phyloP scores from a whole-genome alignment of 35 echinoderm and acorn worm species.

The Ophioderma brevispina region DNA sequence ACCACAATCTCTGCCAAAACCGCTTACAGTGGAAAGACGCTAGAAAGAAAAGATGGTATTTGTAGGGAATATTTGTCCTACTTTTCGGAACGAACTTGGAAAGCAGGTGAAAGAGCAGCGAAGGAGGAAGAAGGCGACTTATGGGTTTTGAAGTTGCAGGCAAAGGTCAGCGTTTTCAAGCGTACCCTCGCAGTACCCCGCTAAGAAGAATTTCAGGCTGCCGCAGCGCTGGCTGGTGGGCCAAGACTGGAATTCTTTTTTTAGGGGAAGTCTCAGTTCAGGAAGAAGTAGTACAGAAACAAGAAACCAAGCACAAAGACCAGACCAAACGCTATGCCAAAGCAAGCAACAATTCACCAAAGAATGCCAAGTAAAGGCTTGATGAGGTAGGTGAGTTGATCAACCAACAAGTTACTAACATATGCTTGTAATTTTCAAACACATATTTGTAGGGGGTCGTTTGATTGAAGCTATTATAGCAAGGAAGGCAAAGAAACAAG shows the following conservation, averaged over 20 bases:
- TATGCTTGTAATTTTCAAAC: too few species aligned
- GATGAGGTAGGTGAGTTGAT: too few species aligned
- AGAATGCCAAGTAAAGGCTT: too few species aligned
- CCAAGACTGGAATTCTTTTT: neutral
- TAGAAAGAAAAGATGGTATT: neutral
- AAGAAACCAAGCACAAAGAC: too few species aligned
- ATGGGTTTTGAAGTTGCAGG: neutral
- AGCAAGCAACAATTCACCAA: too few species aligned
- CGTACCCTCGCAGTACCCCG: too few species aligned
- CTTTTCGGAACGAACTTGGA: slow-evolving; percentile 47
- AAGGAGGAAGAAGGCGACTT: slow-evolving; percentile 41
- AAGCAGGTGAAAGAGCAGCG: slow-evolving; percentile 67
- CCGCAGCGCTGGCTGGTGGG: neutral
- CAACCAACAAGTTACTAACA: too few species aligned
- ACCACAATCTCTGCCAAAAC: slow-evolving; percentile 26
- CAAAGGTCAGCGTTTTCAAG: neutral
- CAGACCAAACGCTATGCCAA: too few species aligned
- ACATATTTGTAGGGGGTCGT: too few species aligned
- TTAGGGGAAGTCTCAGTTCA: neutral
- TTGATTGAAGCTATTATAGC: too few species aligned
- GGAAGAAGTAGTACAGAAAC: too few species aligned
- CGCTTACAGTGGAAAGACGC: neutral
- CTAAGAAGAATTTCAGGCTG: neutral
- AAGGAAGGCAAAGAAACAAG: too few species aligned
- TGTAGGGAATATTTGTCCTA: neutral